Evolutionary conservation across 2,113 vertebrate species (phyloP).

Genomic region (Malurus alboscapulatus): DNA sequence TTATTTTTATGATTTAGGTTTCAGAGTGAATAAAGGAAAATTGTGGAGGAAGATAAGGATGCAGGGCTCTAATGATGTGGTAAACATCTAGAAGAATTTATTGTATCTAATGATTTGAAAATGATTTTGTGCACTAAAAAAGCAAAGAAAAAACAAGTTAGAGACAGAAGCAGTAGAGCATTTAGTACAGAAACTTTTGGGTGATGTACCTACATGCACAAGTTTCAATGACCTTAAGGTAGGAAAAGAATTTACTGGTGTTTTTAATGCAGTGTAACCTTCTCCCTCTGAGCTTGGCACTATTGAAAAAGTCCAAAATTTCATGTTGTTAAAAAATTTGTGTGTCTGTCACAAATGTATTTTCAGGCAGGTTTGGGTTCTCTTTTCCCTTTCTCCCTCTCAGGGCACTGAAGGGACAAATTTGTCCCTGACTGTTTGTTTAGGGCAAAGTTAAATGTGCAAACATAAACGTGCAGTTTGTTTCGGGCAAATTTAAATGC

Average conservation of each 20-base stretch:
- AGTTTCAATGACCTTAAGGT: background rate
- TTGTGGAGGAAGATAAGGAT: background rate
- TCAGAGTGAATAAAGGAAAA: background rate
- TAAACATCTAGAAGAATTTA: background rate
- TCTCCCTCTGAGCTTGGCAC: background rate
- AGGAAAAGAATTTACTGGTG: background rate
- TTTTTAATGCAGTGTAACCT: background rate
- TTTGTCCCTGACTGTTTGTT: background rate
- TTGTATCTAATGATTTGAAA: background rate
- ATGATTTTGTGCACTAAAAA: background rate
- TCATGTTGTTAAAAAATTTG: background rate
- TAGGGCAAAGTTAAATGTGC: background rate
- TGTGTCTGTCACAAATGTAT: background rate
- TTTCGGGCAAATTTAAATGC: background rate
- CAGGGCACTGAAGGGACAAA: background rate
- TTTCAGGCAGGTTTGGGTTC: background rate
- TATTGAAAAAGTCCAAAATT: background rate
- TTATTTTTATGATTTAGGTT: constrained; percentile 6
- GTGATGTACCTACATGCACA: background rate
- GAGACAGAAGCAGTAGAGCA: background rate
- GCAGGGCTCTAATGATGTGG: background rate
- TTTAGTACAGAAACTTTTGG: background rate
- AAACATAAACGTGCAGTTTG: background rate
- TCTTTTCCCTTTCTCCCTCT: background rate
- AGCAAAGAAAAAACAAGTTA: background rate